Conservation (phyloP, 2,113 vertebrate species). For the Hylia prasina region DNA sequence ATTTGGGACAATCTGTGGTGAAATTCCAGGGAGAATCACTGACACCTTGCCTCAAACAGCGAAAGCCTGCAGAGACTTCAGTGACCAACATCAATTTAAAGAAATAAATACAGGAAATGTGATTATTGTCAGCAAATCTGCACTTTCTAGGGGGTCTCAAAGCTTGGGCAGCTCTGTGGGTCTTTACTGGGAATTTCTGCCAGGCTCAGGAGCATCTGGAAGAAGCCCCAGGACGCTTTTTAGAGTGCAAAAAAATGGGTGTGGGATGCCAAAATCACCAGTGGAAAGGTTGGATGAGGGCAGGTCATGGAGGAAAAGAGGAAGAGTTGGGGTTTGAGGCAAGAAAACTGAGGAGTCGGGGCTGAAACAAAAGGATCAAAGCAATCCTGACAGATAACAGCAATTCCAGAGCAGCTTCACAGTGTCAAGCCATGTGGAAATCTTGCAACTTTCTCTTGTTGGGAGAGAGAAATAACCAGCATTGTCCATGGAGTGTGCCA, state of each 20-base stretch:
- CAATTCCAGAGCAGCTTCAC: neutral
- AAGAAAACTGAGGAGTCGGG: neutral
- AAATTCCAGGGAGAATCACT: neutral
- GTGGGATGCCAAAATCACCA: neutral
- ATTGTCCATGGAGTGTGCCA: neutral
- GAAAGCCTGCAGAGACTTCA: neutral
- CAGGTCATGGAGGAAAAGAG: neutral
- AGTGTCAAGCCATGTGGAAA: neutral
- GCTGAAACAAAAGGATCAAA: neutral
- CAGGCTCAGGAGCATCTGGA: neutral
- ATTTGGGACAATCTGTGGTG: neutral
- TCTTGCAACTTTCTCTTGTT: neutral
- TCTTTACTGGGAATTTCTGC: neutral
- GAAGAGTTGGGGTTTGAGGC: neutral
- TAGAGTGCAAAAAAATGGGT: neutral
- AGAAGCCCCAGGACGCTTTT: neutral
- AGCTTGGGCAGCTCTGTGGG: neutral
- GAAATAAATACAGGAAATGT: neutral
- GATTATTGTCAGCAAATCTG: neutral
- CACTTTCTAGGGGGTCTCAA: neutral
- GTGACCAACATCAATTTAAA: neutral
- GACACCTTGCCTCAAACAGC: neutral
- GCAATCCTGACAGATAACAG: neutral
- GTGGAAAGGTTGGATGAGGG: neutral
- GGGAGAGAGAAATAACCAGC: neutral